Evolutionary conservation across 2,797 vertebrate genomes (phyloP), one percentile per base, ranked within the genome.

Genomic region (Oryzias dopingdopingensis): DNA sequence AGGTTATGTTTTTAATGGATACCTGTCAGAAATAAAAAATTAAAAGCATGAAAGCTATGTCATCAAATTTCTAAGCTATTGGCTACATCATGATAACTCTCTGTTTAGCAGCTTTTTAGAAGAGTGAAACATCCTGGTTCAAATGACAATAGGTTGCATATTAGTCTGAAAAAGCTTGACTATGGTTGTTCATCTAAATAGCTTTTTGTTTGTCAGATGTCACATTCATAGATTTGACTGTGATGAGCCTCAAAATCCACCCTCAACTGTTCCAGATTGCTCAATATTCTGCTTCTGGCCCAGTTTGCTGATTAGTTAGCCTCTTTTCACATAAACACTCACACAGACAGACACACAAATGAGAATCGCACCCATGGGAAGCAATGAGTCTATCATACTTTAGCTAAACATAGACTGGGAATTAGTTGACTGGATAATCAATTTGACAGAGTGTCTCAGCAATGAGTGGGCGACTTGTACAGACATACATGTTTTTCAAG

Each of bases 351-450:
- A 88, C 87, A 86, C 84, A 82, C 85, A 88, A 88, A 89, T 88
- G 86, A 89, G 84, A 89, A 89, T 84, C 82, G 79, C 72, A 82
- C 86, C 81, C 88, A 75, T 60, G 84, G 81, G 86, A 89, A 80
- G 62, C 77, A 85, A 87, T 88, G 82, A 88, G 83, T 90, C 85
- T 81, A 86, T 89, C 89, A 89, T 87, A 87, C 86, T 89, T 90
- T 81, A 87, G 88, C 86, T 89, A 87, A 88, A 86, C 86, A 88
- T 89, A 88, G 86, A 88, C 85, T 89, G 86, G 86, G 87, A 87
- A 88, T 88, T 88, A 89, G 82, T 86, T 88, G 86, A 89, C 81
- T 86, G 86, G 71, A 87, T 88, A 87, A 88, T 89, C 86, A 89
- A 88, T 89, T 85, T 85, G 80, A 86, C 83, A 46, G 72, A 87